Evolutionary conservation across 53 echinoderm and acorn worm species (phyloP).

Genomic region (Paracentrotus lividus): DNA sequence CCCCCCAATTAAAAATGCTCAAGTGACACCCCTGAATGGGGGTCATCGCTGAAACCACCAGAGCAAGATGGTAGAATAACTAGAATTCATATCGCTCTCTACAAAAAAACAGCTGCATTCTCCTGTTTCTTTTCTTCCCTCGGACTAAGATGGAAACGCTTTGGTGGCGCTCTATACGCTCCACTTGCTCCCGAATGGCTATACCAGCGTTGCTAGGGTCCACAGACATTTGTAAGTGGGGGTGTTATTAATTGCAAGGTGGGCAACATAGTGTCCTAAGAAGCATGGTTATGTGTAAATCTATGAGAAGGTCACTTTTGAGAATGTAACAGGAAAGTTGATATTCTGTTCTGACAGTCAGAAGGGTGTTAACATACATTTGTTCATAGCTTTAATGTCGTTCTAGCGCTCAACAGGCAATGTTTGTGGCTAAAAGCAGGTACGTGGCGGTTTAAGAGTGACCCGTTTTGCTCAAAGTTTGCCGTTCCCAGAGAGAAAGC

Average conservation of each 20-base stretch:
- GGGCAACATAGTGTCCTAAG: background rate
- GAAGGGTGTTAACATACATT: no score
- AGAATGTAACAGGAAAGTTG: constrained; percentile 6
- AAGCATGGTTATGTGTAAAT: constrained; percentile 25
- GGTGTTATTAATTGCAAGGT: constrained; percentile 43
- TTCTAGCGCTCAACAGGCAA: no score
- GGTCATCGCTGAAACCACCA: background rate
- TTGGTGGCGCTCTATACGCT: constrained; percentile 19
- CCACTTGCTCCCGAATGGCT: constrained; percentile 4
- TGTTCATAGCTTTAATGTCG: no score
- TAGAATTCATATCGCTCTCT: constrained; percentile 20
- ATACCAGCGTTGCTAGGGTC: constrained; percentile 52
- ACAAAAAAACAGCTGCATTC: constrained; percentile 22
- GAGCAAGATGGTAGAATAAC: background rate
- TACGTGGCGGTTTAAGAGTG: background rate
- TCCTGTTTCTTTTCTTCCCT: background rate
- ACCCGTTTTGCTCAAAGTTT: background rate
- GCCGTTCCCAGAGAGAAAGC: background rate
- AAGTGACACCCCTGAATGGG: no score
- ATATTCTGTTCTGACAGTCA: no score
- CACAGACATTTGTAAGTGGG: constrained; percentile 32
- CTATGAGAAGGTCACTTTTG: background rate
- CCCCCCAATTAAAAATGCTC: no score
- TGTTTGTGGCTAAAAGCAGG: background rate
- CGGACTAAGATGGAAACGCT: constrained; percentile 17